phyloP scores from a whole-genome alignment of 2,888 invertebrate species.

The Caenorhabditis plicata region DNA sequence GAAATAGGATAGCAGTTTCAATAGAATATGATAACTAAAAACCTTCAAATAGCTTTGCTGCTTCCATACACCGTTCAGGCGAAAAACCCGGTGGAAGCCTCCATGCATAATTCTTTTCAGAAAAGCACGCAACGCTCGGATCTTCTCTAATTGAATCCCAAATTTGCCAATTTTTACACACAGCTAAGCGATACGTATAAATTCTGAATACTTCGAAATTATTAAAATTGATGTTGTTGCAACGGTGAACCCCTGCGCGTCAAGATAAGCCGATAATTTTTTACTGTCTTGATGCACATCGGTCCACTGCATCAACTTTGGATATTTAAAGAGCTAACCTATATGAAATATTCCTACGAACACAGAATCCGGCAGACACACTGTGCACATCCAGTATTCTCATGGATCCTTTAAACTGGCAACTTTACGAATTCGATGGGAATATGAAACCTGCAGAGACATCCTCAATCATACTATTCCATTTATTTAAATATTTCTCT shows the following conservation, averaged over 20 bases:
- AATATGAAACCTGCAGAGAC: constrained; percentile 14
- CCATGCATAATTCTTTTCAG: constrained; percentile 49
- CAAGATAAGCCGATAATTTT: neutral
- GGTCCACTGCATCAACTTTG: neutral
- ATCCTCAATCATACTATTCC: constrained; percentile 9
- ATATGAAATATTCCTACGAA: constrained; percentile 46
- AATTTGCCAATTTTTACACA: constrained; percentile 29
- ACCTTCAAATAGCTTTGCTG: constrained; percentile 45
- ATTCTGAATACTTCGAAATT: neutral
- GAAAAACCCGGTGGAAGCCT: constrained; percentile 45
- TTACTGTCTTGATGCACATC: neutral
- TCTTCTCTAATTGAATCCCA: constrained; percentile 35
- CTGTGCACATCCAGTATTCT: constrained; percentile 42
- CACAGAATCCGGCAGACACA: constrained; percentile 55
- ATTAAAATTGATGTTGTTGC: neutral
- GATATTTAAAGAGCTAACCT: constrained; percentile 21
- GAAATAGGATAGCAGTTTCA: neutral
- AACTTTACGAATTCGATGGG: too few relatives aligned
- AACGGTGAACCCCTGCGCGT: neutral
- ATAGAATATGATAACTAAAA: neutral
- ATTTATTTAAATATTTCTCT: constrained; percentile 14
- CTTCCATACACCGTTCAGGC: constrained; percentile 22
- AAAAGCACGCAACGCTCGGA: constrained; percentile 46
- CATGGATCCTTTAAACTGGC: too few relatives aligned
- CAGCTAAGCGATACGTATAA: constrained; percentile 55